phyloP scores from a whole-genome alignment of 35 echinoderm and acorn worm species.

The Ophiothrix spiculata region DNA sequence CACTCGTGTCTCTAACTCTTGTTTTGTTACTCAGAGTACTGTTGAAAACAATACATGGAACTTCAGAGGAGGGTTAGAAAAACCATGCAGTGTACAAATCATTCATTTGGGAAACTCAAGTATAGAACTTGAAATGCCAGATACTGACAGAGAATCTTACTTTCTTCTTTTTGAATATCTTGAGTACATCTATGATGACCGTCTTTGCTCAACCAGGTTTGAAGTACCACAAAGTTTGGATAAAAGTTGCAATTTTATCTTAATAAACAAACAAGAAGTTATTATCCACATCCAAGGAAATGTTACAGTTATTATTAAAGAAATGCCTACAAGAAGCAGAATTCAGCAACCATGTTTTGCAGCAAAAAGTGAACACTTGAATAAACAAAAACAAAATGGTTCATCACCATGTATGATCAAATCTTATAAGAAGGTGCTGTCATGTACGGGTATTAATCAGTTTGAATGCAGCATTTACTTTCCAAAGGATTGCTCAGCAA shows the following conservation, averaged over 20 bases:
- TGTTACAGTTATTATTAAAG: too few relatives aligned
- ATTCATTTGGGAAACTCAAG: not conserved
- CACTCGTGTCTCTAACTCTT: not conserved
- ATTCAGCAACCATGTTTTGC: too few relatives aligned
- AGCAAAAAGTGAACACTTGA: too few relatives aligned
- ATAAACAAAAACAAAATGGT: too few relatives aligned
- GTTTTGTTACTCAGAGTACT: not conserved
- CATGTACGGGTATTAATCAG: too few relatives aligned
- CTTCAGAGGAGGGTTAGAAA: not conserved
- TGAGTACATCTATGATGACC: not conserved
- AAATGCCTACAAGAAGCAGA: too few relatives aligned
- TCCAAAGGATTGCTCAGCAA: not conserved
- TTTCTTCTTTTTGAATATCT: not conserved
- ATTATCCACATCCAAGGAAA: not conserved
- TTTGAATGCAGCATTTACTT: not conserved
- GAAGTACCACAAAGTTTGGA: too few relatives aligned
- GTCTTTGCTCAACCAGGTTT: too few relatives aligned
- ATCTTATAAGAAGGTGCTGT: too few relatives aligned
- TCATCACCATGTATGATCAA: too few relatives aligned
- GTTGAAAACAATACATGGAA: not conserved
- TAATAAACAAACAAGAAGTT: too few relatives aligned
- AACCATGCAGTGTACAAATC: not conserved
- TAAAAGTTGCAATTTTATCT: too few relatives aligned
- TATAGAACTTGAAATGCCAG: not conserved
- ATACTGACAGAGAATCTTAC: not conserved